A percentile compares a stretch with the other conserved stretches of the same genome.
These are phyloP conservation scores for Chloroceryle amazona DNA, from an alignment of 2,797 vertebrate genomes.

Conservation along the genomic window DNA sequence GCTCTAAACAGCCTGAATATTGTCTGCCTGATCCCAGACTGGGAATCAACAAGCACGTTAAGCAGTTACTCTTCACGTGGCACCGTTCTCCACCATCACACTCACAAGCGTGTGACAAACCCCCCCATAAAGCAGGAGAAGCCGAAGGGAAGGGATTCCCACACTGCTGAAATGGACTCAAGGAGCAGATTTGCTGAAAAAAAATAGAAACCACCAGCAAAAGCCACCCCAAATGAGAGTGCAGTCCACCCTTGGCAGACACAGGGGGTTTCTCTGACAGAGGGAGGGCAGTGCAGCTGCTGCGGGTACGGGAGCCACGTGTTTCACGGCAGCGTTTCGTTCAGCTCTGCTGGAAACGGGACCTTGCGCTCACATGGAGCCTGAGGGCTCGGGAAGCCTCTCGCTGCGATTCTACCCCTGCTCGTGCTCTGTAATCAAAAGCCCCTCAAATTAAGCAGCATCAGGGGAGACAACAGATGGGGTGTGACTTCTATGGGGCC, in stretches of 20 bases:
- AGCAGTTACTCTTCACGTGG: not conserved
- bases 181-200: not conserved
- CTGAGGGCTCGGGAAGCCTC: rapidly evolving
- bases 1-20: not conserved
- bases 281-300: not conserved
- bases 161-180: rapidly evolving
- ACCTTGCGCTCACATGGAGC: rapidly evolving
- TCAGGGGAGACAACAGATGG: rapidly evolving
- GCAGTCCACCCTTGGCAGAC: rapidly evolving
- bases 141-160: not conserved
- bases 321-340: not conserved
- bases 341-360: not conserved
- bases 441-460: not conserved
- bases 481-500: rapidly evolving
- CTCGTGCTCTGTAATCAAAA: not conserved
- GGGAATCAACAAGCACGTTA: not conserved
- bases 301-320: rapidly evolving
- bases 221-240: rapidly evolving
- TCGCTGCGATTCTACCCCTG: rapidly evolving
- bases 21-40: not conserved
- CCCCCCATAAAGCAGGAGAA: not conserved
- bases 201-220: too few relatives aligned
- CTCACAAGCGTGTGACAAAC: rapidly evolving
- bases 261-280: not conserved
- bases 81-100: not conserved